Percentiles rank a stretch among this genome's conserved stretches.
Evolutionary conservation across 2,888 invertebrate genomes (phyloP).

Genomic region (Crossocerus cetratus): DNA sequence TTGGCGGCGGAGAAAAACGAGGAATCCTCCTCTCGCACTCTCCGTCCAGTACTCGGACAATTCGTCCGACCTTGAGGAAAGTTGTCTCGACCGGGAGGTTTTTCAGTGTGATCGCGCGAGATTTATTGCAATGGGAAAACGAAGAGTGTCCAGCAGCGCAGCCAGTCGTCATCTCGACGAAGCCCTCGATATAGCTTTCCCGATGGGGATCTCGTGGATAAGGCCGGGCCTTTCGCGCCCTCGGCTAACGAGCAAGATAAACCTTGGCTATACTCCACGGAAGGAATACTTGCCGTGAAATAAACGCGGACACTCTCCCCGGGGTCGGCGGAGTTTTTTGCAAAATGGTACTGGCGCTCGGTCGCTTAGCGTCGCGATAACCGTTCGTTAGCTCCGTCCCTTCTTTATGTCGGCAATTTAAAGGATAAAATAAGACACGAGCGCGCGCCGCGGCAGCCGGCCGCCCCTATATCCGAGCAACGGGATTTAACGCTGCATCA

Average conservation of each 20-base stretch:
- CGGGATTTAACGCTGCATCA: slow-evolving; percentile 2
- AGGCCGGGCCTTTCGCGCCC: not conserved
- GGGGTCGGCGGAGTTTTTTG: not conserved
- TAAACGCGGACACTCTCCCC: not conserved
- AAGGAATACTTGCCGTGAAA: slow-evolving; percentile 3
- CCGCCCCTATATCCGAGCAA: not conserved
- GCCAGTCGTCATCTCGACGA: not conserved
- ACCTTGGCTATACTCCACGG: not conserved
- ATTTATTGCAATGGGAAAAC: too few species aligned
- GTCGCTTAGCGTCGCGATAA: slow-evolving; percentile 2
- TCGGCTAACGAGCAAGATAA: not conserved
- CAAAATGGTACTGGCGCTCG: not conserved
- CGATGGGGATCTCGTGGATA: not conserved
- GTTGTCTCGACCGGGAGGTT: too few species aligned
- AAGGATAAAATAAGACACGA: slow-evolving; percentile 2
- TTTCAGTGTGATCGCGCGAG: too few species aligned
- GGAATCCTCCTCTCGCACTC: too few species aligned
- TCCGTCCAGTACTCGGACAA: too few species aligned
- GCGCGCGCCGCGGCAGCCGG: not conserved
- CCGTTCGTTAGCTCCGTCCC: not conserved
- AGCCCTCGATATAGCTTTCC: not conserved
- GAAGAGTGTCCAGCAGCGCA: too few species aligned
- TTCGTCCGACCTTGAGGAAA: too few species aligned
- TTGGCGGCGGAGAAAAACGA: too few species aligned
- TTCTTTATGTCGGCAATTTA: slow-evolving; percentile 2